Conservation (phyloP, 2,888 invertebrate genomes). For the Panorpa germanica region DNA sequence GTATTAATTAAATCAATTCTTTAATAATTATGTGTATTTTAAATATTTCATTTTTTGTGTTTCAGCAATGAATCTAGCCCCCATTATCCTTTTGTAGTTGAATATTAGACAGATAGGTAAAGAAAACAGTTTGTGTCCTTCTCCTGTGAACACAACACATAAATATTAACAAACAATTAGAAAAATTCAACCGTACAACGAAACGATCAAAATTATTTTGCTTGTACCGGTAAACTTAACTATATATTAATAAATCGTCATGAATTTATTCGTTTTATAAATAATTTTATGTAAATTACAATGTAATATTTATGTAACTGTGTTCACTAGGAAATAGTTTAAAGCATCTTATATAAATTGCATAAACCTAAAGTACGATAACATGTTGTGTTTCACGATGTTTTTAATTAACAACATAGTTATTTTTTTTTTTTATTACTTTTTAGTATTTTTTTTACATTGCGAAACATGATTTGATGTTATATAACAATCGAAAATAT, state of each 20-base stretch:
- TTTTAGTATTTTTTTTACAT: no score
- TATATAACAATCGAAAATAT: no score
- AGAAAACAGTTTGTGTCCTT: slow-evolving; percentile 2
- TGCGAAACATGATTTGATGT: no score
- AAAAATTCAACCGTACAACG: neutral
- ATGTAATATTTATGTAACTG: slow-evolving; percentile 18
- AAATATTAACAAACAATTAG: neutral
- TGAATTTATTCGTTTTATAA: slow-evolving; percentile 1
- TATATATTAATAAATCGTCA: no score
- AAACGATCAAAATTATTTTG: no score
- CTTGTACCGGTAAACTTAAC: no score
- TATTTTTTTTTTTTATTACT: slow-evolving; percentile 14
- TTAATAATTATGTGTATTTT: no score
- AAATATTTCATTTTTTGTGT: slow-evolving; percentile 9
- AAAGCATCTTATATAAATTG: neutral
- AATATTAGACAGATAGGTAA: slow-evolving; percentile 16
- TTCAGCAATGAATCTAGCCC: slow-evolving; percentile 22
- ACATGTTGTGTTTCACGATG: neutral
- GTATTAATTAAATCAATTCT: no score
- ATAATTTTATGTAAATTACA: slow-evolving; percentile 3
- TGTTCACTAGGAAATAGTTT: no score
- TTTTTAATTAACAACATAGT: slow-evolving; percentile 9
- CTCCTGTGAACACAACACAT: neutral
- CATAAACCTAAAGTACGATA: neutral
- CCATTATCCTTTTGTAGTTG: slow-evolving; percentile 29